Conservation (phyloP, 2,888 invertebrate species). For the Eucera pruinosa region DNA sequence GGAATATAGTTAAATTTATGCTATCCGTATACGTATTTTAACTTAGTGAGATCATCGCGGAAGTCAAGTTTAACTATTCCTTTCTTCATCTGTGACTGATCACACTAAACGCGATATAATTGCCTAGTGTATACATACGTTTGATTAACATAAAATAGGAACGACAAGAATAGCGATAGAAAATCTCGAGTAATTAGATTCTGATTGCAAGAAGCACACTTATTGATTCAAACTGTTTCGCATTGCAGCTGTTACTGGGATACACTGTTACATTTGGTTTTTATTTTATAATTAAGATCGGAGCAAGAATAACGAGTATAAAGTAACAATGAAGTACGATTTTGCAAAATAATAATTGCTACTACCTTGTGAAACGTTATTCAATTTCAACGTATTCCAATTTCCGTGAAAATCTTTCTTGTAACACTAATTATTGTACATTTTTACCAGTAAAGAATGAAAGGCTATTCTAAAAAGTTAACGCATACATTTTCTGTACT, state of each 20-base stretch:
- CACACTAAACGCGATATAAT: slow-evolving; percentile 26
- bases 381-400: no score
- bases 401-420: background rate
- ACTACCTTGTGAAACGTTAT: background rate
- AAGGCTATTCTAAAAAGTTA: no score
- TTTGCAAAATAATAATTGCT: background rate
- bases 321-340: background rate
- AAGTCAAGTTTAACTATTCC: slow-evolving; percentile 47
- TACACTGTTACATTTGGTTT: background rate
- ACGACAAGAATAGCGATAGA: slow-evolving; percentile 6
- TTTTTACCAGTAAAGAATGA: no score
- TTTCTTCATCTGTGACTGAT: slow-evolving; percentile 47
- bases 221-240: background rate
- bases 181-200: slow-evolving; percentile 25
- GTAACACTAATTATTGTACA: background rate
- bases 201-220: slow-evolving; percentile 3
- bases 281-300: background rate
- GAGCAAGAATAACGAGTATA: background rate
- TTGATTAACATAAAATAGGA: slow-evolving; percentile 43
- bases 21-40: slow-evolving; percentile 32
- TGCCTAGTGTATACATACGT: background rate
- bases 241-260: background rate
- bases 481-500: no score
- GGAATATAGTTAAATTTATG: slow-evolving; percentile 40
- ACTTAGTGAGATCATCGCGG: slow-evolving; percentile 57